Percentiles rank a stretch among this genome's conserved stretches.
These are phyloP conservation scores for Zosterops japonicus DNA, from an alignment of 2,113 vertebrate genomes.

Conservation along the genomic window DNA sequence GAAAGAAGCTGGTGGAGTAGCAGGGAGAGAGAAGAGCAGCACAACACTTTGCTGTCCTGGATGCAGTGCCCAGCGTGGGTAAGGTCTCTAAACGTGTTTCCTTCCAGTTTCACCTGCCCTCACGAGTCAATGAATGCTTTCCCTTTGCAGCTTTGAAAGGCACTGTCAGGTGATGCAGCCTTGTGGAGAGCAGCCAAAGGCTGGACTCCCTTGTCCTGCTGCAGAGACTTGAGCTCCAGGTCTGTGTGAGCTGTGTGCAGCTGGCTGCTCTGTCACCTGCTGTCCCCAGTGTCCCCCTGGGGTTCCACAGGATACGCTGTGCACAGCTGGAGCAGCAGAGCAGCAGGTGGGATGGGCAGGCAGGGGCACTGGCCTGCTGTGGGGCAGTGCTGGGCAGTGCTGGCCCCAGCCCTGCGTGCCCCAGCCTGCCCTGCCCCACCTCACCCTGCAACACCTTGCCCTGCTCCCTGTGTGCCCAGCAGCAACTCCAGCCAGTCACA, in stretches of 20 bases:
- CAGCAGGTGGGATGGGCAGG: slow-evolving; percentile 82
- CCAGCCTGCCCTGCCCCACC: slow-evolving; percentile 81
- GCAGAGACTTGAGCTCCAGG: slow-evolving; percentile 77
- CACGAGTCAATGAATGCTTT: slow-evolving; percentile 82
- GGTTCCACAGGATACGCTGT: slow-evolving; percentile 73
- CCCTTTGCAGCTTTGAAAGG: slow-evolving; percentile 85
- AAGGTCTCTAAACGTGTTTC: slow-evolving; percentile 83
- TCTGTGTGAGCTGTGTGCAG: slow-evolving; percentile 68
- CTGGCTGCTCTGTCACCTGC: background rate
- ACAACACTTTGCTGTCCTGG: slow-evolving; percentile 84
- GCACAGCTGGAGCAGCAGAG: slow-evolving; percentile 75
- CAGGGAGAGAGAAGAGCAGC: background rate
- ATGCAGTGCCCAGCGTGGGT: slow-evolving; percentile 83
- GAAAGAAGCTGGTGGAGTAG: background rate
- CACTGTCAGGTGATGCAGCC: slow-evolving; percentile 84
- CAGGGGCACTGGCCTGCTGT: slow-evolving; percentile 84
- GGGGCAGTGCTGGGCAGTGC: slow-evolving; percentile 80
- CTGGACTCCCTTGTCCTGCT: slow-evolving; percentile 81
- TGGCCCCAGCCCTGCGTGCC: slow-evolving; percentile 74
- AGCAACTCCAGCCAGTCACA: slow-evolving; percentile 83
- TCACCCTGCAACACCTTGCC: slow-evolving; percentile 75
- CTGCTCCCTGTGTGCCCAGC: slow-evolving; percentile 84
- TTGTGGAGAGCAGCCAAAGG: slow-evolving; percentile 74
- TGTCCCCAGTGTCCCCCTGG: background rate
- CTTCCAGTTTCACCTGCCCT: slow-evolving; percentile 84